These are phyloP conservation scores for Caenorhabditis briggsae DNA, from an alignment of 1,140 invertebrate species.

Conservation along the genomic window DNA sequence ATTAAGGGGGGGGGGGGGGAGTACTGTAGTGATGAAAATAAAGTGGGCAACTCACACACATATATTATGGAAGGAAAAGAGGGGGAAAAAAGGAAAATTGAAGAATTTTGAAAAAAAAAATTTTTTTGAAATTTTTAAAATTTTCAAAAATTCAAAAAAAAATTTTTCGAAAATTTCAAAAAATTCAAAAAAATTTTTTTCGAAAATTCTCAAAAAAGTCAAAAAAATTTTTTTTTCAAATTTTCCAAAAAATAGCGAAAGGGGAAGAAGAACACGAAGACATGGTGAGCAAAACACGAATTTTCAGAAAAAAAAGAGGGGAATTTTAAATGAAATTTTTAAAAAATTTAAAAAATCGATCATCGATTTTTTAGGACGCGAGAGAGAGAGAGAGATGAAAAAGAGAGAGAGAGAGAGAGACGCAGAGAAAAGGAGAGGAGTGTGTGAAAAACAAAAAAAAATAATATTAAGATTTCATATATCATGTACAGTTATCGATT, in stretches of 20 bases:
- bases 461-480: not conserved
- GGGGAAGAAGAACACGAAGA: constrained; percentile 12
- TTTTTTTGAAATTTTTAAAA: not conserved
- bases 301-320: constrained; percentile 36
- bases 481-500: not conserved
- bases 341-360: not conserved
- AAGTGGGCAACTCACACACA: not conserved
- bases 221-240: not conserved
- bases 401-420: not conserved
- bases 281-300: constrained; percentile 55
- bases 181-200: not conserved
- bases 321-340: not conserved
- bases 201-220: not conserved
- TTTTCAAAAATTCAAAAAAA: not conserved
- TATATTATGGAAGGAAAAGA: not conserved
- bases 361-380: too few species aligned
- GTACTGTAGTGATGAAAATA: not conserved
- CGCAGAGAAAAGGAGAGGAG: not conserved
- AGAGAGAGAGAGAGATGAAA: not conserved
- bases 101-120: not conserved
- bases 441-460: not conserved
- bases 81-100: not conserved
- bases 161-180: not conserved
- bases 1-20: too few species aligned
- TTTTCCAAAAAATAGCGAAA: not conserved